Conservation (phyloP, 1,140 invertebrate genomes). For the Asbolus verrucosus region DNA sequence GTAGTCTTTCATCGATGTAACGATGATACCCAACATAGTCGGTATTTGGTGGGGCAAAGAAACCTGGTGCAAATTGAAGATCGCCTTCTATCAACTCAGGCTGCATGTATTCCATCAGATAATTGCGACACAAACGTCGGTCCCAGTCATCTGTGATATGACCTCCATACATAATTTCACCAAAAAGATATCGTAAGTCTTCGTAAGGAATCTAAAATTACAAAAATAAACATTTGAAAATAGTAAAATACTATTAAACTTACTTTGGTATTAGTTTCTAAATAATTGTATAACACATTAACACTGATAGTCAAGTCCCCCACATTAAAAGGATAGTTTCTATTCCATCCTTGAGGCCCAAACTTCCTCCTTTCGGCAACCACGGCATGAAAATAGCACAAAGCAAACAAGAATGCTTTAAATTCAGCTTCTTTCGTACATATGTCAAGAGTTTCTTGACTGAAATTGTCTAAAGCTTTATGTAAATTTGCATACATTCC, state of each 20-base stretch:
- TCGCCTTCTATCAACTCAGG: conserved; percentile 85
- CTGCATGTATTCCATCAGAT: conserved; percentile 89
- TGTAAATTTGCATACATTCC: conserved; percentile 95
- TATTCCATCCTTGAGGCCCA: conserved; percentile 95
- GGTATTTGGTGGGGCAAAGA: conserved; percentile 83
- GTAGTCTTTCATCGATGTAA: conserved; percentile 91
- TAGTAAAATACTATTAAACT: too few species aligned
- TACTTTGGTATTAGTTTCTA: conserved; percentile 84
- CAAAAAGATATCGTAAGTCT: conserved; percentile 92
- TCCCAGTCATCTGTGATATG: conserved; percentile 98
- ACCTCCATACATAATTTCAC: conserved; percentile 97
- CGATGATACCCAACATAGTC: conserved; percentile 90
- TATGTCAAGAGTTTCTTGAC: conserved; percentile 92
- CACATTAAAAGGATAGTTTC: conserved; percentile 80
- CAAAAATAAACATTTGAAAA: too few species aligned
- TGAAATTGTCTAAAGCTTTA: conserved; percentile 94
- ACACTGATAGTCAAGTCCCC: conserved; percentile 94
- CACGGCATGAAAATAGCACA: conserved; percentile 97
- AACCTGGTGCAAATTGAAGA: conserved; percentile 81
- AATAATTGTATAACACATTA: conserved; percentile 91
- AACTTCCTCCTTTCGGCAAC: conserved; percentile 94
- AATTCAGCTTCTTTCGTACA: conserved; percentile 95
- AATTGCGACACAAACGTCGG: conserved; percentile 86
- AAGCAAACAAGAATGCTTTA: conserved; percentile 89
- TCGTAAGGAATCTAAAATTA: conserved; percentile 83